Conservation (phyloP, 2,888 invertebrate genomes). For the Cataglyphis cursor region DNA sequence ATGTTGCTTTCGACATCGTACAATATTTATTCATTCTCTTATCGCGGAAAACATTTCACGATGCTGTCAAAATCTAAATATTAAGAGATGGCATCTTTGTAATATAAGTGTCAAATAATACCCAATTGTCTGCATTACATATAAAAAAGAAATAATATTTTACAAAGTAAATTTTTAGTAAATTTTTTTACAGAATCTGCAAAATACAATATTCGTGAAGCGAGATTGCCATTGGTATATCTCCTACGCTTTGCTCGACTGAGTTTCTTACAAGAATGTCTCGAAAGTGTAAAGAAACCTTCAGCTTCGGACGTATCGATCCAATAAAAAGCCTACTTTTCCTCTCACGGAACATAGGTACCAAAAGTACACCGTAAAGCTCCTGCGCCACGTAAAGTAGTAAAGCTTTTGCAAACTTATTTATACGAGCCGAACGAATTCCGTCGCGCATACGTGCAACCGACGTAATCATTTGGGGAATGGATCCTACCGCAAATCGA, state of each 20-base stretch:
- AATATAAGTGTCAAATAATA: background rate
- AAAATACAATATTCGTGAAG: background rate
- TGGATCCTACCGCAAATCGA: constrained; percentile 24
- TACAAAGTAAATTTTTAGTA: too few species aligned
- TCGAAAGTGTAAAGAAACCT: constrained; percentile 43
- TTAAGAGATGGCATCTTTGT: background rate
- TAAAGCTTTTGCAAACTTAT: constrained; percentile 52
- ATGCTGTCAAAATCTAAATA: background rate
- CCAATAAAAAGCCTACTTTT: constrained; percentile 49
- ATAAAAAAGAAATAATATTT: background rate
- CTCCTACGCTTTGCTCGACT: background rate
- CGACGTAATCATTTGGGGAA: constrained; percentile 46
- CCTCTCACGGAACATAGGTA: background rate
- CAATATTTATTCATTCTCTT: background rate
- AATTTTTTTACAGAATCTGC: background rate
- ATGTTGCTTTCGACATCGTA: background rate
- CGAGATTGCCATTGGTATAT: background rate
- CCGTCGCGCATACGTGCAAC: constrained; percentile 37
- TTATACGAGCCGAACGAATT: constrained; percentile 37
- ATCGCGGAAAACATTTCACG: too few species aligned
- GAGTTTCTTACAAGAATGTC: background rate
- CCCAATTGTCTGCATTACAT: background rate
- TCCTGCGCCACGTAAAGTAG: constrained; percentile 42
- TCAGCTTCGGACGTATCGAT: constrained; percentile 43
- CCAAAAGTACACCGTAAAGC: constrained; percentile 32